phyloP scores from a whole-genome alignment of 2,888 invertebrate species.

The Sturmia bella region DNA sequence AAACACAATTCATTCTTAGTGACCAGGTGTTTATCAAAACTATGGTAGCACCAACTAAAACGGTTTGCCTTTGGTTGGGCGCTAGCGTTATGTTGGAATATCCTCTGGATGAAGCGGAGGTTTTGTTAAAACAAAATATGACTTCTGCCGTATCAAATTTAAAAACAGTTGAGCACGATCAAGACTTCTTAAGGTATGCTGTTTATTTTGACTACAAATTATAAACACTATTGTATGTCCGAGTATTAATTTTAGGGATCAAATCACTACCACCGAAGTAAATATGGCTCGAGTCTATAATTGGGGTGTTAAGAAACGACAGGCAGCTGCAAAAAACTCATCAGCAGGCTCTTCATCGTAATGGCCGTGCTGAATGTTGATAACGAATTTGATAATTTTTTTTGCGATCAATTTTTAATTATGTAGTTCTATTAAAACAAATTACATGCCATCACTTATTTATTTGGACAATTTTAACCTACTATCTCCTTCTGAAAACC shows the following conservation, averaged over 20 bases:
- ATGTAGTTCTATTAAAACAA: neutral
- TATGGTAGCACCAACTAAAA: conserved; percentile 92
- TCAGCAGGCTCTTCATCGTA: conserved; percentile 62
- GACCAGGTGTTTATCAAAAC: conserved; percentile 95
- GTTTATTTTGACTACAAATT: neutral
- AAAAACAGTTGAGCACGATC: conserved; percentile 93
- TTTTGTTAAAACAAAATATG: conserved; percentile 91
- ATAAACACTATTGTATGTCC: neutral
- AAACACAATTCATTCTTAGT: conserved; percentile 95
- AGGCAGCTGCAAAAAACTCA: conserved; percentile 85
- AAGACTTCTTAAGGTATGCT: conserved; percentile 91
- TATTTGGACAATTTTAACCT: neutral
- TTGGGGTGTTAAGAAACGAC: conserved; percentile 97
- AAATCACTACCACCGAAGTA: conserved; percentile 98
- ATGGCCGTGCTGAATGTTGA: conserved; percentile 37
- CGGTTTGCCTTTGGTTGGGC: conserved; percentile 91
- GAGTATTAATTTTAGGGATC: conserved; percentile 86
- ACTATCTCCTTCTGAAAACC: neutral
- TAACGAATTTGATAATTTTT: conserved; percentile 31
- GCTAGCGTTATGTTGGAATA: conserved; percentile 99
- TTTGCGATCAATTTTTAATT: conserved; percentile 11
- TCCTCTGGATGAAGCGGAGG: conserved; percentile 93
- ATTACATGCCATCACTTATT: no score
- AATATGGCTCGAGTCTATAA: conserved; percentile 99
- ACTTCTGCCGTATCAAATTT: conserved; percentile 92